A percentile compares a stretch with the other conserved stretches of the same genome.
phyloP scores from a whole-genome alignment of 2,888 invertebrate species.

The Ctenicera cuprea region DNA sequence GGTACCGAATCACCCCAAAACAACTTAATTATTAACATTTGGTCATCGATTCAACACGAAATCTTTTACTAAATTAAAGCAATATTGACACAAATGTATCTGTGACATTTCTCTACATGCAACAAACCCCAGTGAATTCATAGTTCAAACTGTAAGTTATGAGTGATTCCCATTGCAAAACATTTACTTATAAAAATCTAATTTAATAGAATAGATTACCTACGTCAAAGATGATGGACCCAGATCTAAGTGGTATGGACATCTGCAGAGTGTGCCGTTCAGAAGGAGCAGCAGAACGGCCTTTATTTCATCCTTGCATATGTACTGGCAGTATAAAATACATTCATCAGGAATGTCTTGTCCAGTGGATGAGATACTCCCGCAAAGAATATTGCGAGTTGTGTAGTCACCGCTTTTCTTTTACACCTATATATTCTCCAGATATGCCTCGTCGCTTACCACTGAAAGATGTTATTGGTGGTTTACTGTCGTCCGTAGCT shows the following conservation, averaged over 20 bases:
- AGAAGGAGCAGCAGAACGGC: conserved; percentile 93
- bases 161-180: background rate
- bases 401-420: conserved; percentile 97
- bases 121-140: background rate
- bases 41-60: background rate
- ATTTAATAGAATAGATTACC: background rate
- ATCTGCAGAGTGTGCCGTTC: conserved; percentile 99
- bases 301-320: conserved; percentile 98
- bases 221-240: conserved; percentile 42
- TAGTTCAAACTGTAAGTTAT: conserved; percentile 28
- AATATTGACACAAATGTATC: conserved; percentile 7
- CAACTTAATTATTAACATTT: background rate
- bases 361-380: conserved; percentile 99
- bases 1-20: background rate
- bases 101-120: conserved; percentile 33
- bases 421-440: conserved; percentile 99
- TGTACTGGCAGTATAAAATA: conserved; percentile 99
- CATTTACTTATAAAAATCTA: background rate
- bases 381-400: conserved; percentile 99
- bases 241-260: conserved; percentile 78
- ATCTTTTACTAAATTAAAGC: background rate
- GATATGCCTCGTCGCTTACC: conserved; percentile 99
- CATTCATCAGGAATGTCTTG: conserved; percentile 98
- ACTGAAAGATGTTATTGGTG: conserved; percentile 92
- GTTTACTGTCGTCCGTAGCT: conserved; percentile 90